Conservation (phyloP, 2,797 vertebrate species). For the Girardinus metallicus region DNA sequence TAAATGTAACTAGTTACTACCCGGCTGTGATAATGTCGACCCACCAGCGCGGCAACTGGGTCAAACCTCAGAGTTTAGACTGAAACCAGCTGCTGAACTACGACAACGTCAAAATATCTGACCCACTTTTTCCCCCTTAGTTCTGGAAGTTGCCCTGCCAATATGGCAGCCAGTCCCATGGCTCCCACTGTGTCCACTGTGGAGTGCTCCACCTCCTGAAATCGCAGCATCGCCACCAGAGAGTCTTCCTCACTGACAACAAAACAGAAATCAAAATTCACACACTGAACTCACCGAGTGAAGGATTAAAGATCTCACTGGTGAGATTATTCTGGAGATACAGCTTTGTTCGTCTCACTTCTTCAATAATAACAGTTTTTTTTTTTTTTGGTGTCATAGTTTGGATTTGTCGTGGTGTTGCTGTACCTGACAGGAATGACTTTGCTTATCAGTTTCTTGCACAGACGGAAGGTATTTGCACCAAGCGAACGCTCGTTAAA, state of each 20-base stretch:
- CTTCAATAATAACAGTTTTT: not conserved
- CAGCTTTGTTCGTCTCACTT: not conserved
- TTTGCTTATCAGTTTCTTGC: constrained; percentile 89
- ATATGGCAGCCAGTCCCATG: constrained; percentile 87
- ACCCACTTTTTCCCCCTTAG: constrained; percentile 89
- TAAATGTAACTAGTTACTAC: too few species aligned
- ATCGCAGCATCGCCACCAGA: constrained; percentile 88
- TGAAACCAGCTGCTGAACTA: not conserved
- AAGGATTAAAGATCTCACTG: not conserved
- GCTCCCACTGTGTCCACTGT: constrained; percentile 89
- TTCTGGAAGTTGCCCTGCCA: constrained; percentile 86
- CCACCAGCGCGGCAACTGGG: constrained; percentile 18
- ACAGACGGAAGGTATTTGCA: constrained; percentile 84
- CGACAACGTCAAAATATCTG: not conserved
- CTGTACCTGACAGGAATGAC: constrained; percentile 87
- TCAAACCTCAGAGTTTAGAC: not conserved
- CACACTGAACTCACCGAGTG: not conserved
- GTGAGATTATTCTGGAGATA: not conserved
- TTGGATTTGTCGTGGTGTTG: not conserved
- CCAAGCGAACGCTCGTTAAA: constrained; percentile 84
- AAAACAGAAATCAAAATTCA: not conserved
- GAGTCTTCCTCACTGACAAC: constrained; percentile 83
- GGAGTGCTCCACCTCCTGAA: constrained; percentile 89
- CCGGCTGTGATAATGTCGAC: not conserved
- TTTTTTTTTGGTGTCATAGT: too few species aligned